These are phyloP conservation scores for Nowickia ferox DNA, from an alignment of 2,888 invertebrate species.

Conservation along the genomic window DNA sequence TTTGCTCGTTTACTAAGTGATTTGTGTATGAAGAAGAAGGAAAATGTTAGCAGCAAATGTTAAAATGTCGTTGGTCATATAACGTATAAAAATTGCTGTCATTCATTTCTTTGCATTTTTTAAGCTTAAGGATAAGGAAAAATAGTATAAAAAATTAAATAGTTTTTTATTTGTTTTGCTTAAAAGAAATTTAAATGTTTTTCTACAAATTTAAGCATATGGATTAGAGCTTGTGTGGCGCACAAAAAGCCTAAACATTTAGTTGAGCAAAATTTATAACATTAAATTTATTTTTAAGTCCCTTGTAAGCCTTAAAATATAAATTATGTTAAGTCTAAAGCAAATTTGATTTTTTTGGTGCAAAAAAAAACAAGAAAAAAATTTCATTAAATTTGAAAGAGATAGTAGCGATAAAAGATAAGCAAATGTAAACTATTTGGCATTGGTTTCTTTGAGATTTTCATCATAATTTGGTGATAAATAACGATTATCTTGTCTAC, in stretches of 20 bases:
- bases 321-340: no score
- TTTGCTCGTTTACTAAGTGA: background rate
- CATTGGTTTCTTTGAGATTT: no score
- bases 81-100: conserved; percentile 56
- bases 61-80: conserved; percentile 59
- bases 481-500: no score
- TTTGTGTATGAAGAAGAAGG: background rate
- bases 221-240: background rate
- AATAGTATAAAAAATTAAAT: background rate
- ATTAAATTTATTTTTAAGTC: conserved; percentile 37
- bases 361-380: no score
- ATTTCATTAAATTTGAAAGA: no score
- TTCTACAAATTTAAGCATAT: background rate
- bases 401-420: no score
- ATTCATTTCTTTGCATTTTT: conserved; percentile 49
- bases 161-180: no score
- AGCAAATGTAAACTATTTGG: no score
- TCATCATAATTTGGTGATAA: no score
- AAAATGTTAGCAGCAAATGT: conserved; percentile 3
- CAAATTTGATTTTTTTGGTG: no score
- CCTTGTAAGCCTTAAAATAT: conserved; percentile 23
- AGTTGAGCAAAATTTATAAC: background rate
- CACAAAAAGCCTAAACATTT: background rate
- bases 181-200: no score
- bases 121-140: background rate